Evolutionary conservation across 2,888 invertebrate species (phyloP), one percentile per base, ranked within the genome.

Genomic region (Cactoblastis cactorum): DNA sequence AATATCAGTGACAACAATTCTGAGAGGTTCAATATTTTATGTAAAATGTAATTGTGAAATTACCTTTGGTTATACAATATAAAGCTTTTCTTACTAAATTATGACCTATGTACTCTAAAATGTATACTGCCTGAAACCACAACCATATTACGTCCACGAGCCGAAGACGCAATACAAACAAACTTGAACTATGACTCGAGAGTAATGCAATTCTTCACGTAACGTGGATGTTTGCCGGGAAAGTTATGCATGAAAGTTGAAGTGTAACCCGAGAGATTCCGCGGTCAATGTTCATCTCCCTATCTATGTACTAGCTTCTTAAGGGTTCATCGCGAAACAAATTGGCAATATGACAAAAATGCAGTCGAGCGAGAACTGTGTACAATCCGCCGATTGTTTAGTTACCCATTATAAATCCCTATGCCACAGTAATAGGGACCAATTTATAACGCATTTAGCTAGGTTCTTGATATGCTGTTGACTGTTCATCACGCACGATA

Each of bases 261-360:
- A 1, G 12, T 45, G 34, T 35, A 47, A 35, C 22, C 12, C 24
- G 22, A 47, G 34, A 46, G 33, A 34, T 17, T 17, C 39, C 22
- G n/a, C 39, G 39, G 22, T 41, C 39, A 22, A 22, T 22, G 39
- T 41, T 41, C 39, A 41, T 11, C 1, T 9, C 24, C 28, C 9
- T 14, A 15, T 15, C 15, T 43, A 28, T 43, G 41, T 12, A 28
- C 17, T 32, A 15, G 5, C 17, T 28, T 32, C 15, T 43, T 54
- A 38, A 38, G 28, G 15, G 69, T 69, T 69, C 65, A 68, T 67
- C 71, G 65, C 62, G 62, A 63, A 72, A 67, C 63, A 66, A 71
- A 77, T 83, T 87, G 86, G 85, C 85, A 83, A 66, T 70, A 68
- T 83, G 82, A 72, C 86, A 86, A 85, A 84, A 81, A 83, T 79